Evolutionary conservation across 2,888 invertebrate species (phyloP), one percentile per base, ranked within the genome.

Genomic region (Tetranychus truncatus): DNA sequence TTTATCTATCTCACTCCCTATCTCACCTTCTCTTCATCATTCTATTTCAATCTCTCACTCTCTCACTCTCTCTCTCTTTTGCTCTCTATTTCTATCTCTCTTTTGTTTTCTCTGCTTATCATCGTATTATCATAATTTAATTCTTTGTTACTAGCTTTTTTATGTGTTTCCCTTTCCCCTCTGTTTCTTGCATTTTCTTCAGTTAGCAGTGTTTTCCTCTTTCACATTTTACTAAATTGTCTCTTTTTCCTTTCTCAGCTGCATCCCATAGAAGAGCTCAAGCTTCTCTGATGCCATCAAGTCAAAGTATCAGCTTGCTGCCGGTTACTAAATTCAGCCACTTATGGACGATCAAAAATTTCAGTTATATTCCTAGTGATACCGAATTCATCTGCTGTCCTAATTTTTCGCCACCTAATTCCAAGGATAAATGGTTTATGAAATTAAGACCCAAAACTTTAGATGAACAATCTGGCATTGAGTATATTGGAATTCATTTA

Each of bases 381-480:
- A 15, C 21, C 11, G 65, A 55, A 9, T 66, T 55, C 21, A 55
- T 73, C 6, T 73, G 73, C 45, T 73, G 65, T 21, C 73, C 73
- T n/a, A 55, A 73, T 73, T 73, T 73, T 66, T 24, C 21, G 5
- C 73, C 73, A n/a, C 73, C 73, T 5, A 55, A 46, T 55, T 66
- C 73, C 1, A 73, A 73, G 34, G 73, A 73, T 21, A 55, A 65
- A 9, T 73, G 73, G 73, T 73, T 73, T 55, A 65, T 73, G 73
- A 73, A 73, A 24, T 20, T 73, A 15, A 46, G 73, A 21, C 66
- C 66, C 9, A 73, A 66, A 46, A 18, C 73, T 15, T 34, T 73
- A 15, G 73, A 73, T 24, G 73, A 73, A 46, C 11, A 11, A 55
- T 15, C 55, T 20, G 73, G 66, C 5, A 55, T 44, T 20, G 73